Conservation (phyloP, 2,113 vertebrate genomes). For the Heteronetta atricapilla region DNA sequence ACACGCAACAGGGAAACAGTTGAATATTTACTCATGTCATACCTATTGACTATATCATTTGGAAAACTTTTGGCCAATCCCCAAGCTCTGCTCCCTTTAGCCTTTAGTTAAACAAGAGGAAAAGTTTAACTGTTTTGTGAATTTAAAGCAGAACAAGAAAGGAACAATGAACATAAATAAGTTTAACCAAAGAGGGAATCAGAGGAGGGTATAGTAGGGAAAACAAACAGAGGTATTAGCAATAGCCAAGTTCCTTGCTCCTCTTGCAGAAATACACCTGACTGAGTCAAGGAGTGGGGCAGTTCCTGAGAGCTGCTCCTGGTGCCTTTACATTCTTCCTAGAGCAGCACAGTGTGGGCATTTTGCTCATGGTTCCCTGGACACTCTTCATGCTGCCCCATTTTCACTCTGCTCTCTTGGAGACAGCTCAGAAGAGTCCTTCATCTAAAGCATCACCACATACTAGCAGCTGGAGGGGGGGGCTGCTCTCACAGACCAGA, state of each 20-base stretch:
- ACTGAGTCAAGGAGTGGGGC: background rate
- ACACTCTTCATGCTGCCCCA: background rate
- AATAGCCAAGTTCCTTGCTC: background rate
- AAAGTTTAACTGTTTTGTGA: background rate
- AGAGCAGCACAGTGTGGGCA: background rate
- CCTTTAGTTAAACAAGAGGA: background rate
- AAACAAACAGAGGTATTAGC: background rate
- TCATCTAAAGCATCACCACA: background rate
- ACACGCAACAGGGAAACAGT: slow-evolving; percentile 10
- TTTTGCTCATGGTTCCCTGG: background rate
- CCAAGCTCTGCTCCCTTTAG: slow-evolving; percentile 15
- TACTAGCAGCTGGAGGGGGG: background rate
- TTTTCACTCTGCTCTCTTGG: background rate
- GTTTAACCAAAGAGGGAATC: background rate
- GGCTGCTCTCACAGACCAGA: background rate
- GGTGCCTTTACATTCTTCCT: background rate
- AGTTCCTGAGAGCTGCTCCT: background rate
- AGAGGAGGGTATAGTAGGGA: background rate
- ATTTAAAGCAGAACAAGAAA: background rate
- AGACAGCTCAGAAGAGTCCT: background rate
- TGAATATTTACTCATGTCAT: slow-evolving; percentile 32
- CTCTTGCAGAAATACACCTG: background rate
- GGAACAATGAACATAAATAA: background rate
- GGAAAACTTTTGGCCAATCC: background rate
- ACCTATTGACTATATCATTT: slow-evolving; percentile 13